phyloP scores from a whole-genome alignment of 2,888 invertebrate genomes.

The Megaustenia siamemsis region DNA sequence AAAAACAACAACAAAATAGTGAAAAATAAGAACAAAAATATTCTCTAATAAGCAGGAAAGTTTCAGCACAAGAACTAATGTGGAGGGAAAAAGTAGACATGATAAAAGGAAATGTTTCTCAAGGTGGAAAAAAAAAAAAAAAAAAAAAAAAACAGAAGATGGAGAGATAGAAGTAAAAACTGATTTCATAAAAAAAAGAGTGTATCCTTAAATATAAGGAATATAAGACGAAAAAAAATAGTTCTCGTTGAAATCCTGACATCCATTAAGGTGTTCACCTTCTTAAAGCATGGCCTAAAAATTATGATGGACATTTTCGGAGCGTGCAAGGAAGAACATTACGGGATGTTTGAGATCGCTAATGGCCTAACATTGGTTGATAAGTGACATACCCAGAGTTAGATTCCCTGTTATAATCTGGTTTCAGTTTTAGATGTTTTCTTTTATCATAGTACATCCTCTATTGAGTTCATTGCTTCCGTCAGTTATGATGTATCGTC shows the following conservation, averaged over 20 bases:
- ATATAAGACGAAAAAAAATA: not conserved
- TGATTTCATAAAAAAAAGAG: no score
- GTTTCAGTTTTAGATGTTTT: no score
- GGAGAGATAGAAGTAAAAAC: not conserved
- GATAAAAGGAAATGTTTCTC: not conserved
- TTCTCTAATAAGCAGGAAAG: no score
- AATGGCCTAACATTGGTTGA: conserved; percentile 23
- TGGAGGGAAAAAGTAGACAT: not conserved
- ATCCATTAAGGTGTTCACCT: conserved; percentile 22
- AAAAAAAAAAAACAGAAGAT: no score
- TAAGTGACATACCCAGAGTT: not conserved
- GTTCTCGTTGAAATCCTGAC: conserved; percentile 9
- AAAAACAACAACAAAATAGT: no score
- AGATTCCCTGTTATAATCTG: not conserved
- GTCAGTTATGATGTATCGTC: no score
- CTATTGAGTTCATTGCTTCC: no score
- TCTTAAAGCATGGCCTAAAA: not conserved
- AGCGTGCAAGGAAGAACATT: conserved; percentile 6
- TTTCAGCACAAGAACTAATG: no score
- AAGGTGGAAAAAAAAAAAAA: not conserved
- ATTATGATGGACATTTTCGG: conserved; percentile 23
- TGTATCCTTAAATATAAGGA: no score
- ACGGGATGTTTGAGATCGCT: conserved; percentile 24
- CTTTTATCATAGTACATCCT: no score
- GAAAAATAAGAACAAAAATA: no score